These are phyloP conservation scores for Aptenodytes forsteri DNA, from an alignment of 2,113 vertebrate genomes.

Conservation along the genomic window DNA sequence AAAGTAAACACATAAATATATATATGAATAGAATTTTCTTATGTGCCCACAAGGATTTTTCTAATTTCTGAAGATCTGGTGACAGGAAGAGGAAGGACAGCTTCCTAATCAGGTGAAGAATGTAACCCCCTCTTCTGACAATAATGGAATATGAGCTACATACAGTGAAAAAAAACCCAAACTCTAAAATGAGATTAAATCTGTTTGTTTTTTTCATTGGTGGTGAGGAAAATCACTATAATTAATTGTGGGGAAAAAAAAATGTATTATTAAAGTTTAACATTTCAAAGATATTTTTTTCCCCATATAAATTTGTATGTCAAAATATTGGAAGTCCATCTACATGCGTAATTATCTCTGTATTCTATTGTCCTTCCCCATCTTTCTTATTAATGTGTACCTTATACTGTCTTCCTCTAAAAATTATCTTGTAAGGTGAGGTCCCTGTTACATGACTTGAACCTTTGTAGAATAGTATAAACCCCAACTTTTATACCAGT, in stretches of 20 bases:
- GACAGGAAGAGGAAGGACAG: neutral
- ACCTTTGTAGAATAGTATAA: neutral
- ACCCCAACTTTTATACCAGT: neutral
- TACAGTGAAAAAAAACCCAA: neutral
- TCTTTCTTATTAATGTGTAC: neutral
- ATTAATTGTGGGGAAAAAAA: neutral
- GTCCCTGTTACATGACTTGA: neutral
- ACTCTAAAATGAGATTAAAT: neutral
- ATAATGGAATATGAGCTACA: neutral
- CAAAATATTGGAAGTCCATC: neutral
- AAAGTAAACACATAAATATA: neutral
- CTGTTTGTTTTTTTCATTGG: neutral
- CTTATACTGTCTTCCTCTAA: neutral
- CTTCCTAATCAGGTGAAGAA: neutral
- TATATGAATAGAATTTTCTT: neutral
- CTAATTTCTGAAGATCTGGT: neutral
- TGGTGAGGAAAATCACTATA: neutral
- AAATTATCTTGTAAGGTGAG: neutral
- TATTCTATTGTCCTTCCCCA: neutral
- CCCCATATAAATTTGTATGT: neutral
- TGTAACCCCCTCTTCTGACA: neutral
- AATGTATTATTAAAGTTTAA: neutral
- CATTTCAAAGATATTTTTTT: neutral
- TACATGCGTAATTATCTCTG: rapidly evolving
- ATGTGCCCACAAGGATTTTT: neutral